These are phyloP conservation scores for Zonotrichia albicollis DNA, from an alignment of 2,797 vertebrate genomes.

Conservation along the genomic window DNA sequence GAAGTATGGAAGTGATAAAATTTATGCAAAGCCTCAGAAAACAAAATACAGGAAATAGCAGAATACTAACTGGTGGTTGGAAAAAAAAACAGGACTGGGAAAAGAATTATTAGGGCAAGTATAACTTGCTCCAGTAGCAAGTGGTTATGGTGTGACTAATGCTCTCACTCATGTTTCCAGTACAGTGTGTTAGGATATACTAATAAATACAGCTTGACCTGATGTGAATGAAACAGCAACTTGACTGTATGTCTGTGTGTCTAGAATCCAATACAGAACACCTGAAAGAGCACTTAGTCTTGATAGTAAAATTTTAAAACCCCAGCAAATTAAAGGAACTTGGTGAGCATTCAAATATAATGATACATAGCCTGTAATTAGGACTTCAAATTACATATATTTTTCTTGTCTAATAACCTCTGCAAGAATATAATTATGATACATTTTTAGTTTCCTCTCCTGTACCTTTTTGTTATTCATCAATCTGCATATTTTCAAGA, in stretches of 20 bases:
- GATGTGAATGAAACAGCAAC: background rate
- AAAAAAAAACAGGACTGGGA: background rate
- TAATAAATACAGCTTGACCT: background rate
- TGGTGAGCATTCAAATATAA: background rate
- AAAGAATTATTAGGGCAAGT: background rate
- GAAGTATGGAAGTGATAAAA: background rate
- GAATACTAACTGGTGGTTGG: background rate
- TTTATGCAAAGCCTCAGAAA: background rate
- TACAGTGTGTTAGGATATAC: background rate
- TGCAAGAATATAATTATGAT: background rate
- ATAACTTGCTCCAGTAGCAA: background rate
- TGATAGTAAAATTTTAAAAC: background rate
- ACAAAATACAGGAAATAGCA: background rate
- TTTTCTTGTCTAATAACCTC: background rate
- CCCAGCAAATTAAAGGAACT: background rate
- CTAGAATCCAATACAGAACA: background rate
- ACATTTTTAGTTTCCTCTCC: background rate
- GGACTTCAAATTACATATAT: background rate
- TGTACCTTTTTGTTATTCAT: background rate
- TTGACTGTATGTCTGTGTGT: background rate
- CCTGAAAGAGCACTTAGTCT: background rate
- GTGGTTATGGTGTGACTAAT: background rate
- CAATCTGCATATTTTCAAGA: background rate
- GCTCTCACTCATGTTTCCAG: background rate
- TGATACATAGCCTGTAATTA: background rate